Base-by-base conservation (phyloP, 2,797 vertebrate genomes). In the Tamandua tetradactyla region DNA sequence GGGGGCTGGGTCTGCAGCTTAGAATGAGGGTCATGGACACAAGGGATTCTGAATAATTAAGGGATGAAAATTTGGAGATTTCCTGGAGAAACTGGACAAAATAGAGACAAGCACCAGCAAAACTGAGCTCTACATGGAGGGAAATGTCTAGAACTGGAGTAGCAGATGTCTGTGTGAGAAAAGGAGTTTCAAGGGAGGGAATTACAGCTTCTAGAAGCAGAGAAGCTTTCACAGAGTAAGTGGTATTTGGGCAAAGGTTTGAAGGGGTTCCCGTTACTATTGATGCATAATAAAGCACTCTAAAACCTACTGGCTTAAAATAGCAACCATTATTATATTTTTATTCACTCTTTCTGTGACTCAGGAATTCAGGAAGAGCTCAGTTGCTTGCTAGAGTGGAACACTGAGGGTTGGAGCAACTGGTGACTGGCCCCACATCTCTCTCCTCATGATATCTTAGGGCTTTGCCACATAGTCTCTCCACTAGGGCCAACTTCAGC, bases 301-400 rank as follows among this genome's bases (percentile, higher is more conserved):
- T 61, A 35, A 91, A 95, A 76, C 3, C 25, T 42, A 49, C 11
- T 32, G 32, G 8, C 89, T 82, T 86, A 22, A 32, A 91, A 20
- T 13, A 78, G 79, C 11, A 78, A 83, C 8, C 25, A n/a, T 44
- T 47, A 27, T 47, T 78, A 82, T 82, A 62, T 61, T 40, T 72
- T 22, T 74, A 17, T 2, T 66, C 79, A 64, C 32, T 86, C 14
- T 81, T 57, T 47, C 20, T 72, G n/a, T 47, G 52, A 52, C 3
- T 76, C 52, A 40, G 69, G 35, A 84, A 79, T 66, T 92, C 61
- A 61, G 69, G n/a, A 83, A 88, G 69, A 95, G 66, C 27, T 35
- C 17, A 49, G 72, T 42, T 42, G 11, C 20, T n/a, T 22, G 22
- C 47, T 78, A 7, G 32, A 86, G 52, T 14, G n/a, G n/a, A n/a